Percentiles rank a stretch among this genome's conserved stretches.
Evolutionary conservation across 2,797 vertebrate genomes (phyloP).

Genomic region (Scolopax rusticola): DNA sequence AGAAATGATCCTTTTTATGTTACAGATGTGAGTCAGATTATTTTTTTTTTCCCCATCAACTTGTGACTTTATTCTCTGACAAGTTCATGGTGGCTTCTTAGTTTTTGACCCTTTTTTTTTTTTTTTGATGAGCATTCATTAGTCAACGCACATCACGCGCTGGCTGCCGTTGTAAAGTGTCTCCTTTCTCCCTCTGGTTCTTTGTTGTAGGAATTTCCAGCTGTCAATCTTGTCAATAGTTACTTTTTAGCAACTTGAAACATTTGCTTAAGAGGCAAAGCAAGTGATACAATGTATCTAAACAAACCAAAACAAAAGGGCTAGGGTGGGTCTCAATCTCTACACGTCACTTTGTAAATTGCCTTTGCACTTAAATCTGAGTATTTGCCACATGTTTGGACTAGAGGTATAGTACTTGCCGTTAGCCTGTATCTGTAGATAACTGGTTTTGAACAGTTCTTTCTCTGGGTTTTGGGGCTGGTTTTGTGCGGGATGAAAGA

Average conservation of each 20-base stretch:
- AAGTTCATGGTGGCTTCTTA: not conserved
- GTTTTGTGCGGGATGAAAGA: not conserved
- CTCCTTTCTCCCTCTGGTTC: not conserved
- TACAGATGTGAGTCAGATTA: not conserved
- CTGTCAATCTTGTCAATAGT: not conserved
- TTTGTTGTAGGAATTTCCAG: not conserved
- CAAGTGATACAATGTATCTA: not conserved
- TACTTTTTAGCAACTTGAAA: not conserved
- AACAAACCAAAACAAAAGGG: not conserved
- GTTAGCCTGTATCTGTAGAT: not conserved
- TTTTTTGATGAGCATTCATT: too few species aligned
- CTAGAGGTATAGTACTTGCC: not conserved
- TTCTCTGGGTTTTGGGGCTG: not conserved
- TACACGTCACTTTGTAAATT: not conserved
- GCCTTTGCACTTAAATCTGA: not conserved
- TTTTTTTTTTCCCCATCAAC: not conserved
- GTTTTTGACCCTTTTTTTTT: not conserved
- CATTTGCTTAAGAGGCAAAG: not conserved
- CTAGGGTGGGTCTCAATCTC: not conserved
- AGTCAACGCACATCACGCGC: fast-evolving
- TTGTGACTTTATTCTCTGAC: not conserved
- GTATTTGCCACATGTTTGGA: not conserved
- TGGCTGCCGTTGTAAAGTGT: not conserved
- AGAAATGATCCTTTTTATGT: slow-evolving; percentile 6
- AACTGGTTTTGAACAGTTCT: not conserved